Evolutionary conservation across 2,113 vertebrate species (phyloP).

Genomic region (Morone chrysops): DNA sequence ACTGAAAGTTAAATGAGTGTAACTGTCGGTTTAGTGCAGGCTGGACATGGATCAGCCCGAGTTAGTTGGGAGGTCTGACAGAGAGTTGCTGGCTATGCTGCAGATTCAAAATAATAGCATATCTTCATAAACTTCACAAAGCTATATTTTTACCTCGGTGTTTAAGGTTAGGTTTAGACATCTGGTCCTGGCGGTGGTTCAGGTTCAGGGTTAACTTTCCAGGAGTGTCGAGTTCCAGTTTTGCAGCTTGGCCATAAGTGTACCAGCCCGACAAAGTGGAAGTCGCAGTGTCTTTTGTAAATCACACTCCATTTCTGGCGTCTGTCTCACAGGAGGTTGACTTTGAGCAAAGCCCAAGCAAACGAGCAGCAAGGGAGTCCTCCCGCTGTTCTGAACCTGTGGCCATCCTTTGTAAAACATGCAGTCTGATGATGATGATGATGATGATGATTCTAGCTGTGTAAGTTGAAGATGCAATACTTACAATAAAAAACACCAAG

Average conservation of each 20-base stretch:
- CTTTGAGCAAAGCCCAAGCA: conserved; percentile 48
- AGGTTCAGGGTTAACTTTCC: conserved; percentile 25
- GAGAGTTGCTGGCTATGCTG: conserved; percentile 52
- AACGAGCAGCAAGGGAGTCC: conserved; percentile 60
- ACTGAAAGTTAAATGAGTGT: neutral
- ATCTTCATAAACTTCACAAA: conserved; percentile 66
- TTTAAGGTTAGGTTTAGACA: conserved; percentile 37
- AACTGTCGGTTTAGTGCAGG: conserved; percentile 9
- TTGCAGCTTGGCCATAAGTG: conserved; percentile 45
- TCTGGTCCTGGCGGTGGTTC: conserved; percentile 24
- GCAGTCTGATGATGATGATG: conserved; percentile 79
- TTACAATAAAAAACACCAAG: conserved; percentile 83
- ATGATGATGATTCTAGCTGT: conserved; percentile 77
- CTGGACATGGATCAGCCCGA: conserved; percentile 48
- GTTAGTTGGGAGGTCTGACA: conserved; percentile 18
- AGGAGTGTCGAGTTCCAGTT: conserved; percentile 23
- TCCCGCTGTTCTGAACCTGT: conserved; percentile 76
- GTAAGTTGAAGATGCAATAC: conserved; percentile 84
- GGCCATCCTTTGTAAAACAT: conserved; percentile 83
- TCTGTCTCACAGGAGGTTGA: conserved; percentile 42
- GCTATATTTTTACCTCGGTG: conserved; percentile 62
- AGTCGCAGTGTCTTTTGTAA: conserved; percentile 41
- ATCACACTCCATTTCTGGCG: conserved; percentile 31
- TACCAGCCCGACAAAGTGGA: conserved; percentile 21
- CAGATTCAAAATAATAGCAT: conserved; percentile 50